Evolutionary conservation across 1,140 invertebrate genomes (phyloP).

Genomic region (Caenorhabditis latens): DNA sequence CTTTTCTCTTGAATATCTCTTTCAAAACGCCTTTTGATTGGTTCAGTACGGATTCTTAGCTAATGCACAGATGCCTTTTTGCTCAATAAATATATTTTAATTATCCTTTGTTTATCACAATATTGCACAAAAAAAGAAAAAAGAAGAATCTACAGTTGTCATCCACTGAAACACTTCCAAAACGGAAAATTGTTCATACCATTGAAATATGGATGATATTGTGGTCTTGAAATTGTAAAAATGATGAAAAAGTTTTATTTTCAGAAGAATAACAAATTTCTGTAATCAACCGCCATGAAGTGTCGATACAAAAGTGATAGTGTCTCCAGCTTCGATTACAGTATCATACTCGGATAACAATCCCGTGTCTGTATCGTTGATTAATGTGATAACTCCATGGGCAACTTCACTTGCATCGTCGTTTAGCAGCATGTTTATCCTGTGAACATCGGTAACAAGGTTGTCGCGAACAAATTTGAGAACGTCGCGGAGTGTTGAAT

Average conservation of each 20-base stretch:
- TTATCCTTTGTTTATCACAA: not conserved
- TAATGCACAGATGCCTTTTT: slow-evolving; percentile 48
- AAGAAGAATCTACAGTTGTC: too few species aligned
- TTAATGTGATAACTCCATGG: slow-evolving; percentile 15
- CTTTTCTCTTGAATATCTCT: slow-evolving; percentile 37
- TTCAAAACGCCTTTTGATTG: slow-evolving; percentile 22
- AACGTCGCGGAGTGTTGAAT: slow-evolving; percentile 20
- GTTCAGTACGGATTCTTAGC: slow-evolving; percentile 17
- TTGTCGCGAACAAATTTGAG: slow-evolving; percentile 40
- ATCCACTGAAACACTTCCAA: too few species aligned
- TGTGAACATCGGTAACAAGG: slow-evolving; percentile 24
- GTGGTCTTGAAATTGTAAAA: too few species aligned
- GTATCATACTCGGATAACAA: slow-evolving; percentile 10
- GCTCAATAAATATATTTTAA: slow-evolving; percentile 39
- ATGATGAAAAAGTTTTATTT: too few species aligned
- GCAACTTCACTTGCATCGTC: slow-evolving; percentile 37
- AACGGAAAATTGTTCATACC: too few species aligned
- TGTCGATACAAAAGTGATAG: slow-evolving; percentile 28
- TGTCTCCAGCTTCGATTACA: slow-evolving; percentile 13
- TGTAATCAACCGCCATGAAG: slow-evolving; percentile 29
- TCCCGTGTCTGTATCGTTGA: slow-evolving; percentile 24
- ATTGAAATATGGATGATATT: too few species aligned
- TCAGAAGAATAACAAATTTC: not conserved
- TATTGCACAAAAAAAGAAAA: not conserved
- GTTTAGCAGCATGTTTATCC: slow-evolving; percentile 24